Percentiles rank a stretch among this genome's conserved stretches.
phyloP scores from a whole-genome alignment of 2,797 vertebrate species.

The Champsocephalus esox region DNA sequence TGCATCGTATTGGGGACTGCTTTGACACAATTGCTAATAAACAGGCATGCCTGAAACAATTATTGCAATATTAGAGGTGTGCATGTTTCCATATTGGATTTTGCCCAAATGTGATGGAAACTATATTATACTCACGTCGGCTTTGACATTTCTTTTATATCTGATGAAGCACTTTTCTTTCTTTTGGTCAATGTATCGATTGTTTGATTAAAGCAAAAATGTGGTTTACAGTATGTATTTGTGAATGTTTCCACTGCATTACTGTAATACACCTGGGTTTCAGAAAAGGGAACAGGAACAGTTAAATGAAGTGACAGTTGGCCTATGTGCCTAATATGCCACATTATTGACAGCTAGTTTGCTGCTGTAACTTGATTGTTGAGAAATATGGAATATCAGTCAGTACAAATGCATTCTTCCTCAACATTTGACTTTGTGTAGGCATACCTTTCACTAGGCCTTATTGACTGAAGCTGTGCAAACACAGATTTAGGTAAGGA shows the following conservation, averaged over 20 bases:
- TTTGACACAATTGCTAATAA: not conserved
- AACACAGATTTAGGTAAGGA: not conserved
- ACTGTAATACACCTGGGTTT: slow-evolving; percentile 7
- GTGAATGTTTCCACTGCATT: not conserved
- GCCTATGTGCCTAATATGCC: not conserved
- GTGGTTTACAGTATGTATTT: slow-evolving; percentile 16
- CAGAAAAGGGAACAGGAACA: slow-evolving; percentile 42
- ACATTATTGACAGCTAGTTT: not conserved
- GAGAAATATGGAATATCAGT: not conserved
- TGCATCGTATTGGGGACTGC: too few relatives aligned
- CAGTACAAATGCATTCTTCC: not conserved
- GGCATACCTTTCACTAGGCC: not conserved
- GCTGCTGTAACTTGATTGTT: not conserved
- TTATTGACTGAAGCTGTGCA: not conserved
- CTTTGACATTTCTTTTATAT: not conserved
- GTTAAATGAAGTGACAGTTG: not conserved
- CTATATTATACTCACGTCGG: not conserved
- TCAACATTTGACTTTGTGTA: not conserved
- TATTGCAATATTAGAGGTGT: not conserved
- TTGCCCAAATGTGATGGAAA: not conserved
- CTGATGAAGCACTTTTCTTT: not conserved
- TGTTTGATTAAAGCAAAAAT: slow-evolving; percentile 24
- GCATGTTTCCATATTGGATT: too few relatives aligned
- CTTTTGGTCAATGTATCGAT: not conserved
- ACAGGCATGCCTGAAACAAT: not conserved